These are phyloP conservation scores for Rousettus leschenaultii DNA, from an alignment of 2,113 vertebrate species.

Conservation along the genomic window DNA sequence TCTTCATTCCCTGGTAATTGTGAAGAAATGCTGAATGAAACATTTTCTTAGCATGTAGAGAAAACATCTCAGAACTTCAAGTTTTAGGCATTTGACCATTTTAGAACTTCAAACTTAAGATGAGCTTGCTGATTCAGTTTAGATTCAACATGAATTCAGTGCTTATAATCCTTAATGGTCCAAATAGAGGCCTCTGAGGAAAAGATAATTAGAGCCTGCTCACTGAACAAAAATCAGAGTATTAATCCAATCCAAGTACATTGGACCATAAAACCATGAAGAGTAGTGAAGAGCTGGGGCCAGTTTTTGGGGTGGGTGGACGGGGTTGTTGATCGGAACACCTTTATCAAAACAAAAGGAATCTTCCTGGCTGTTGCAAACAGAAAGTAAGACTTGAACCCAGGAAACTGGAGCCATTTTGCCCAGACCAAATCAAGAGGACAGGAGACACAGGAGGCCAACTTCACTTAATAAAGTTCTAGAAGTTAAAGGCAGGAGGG, in stretches of 20 bases:
- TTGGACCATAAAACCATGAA: neutral
- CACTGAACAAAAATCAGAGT: neutral
- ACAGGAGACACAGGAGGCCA: neutral
- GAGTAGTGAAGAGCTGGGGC: neutral
- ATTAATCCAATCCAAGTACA: neutral
- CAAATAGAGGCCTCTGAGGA: neutral
- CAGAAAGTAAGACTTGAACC: neutral
- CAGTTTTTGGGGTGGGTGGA: fast-evolving
- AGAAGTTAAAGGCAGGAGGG: neutral
- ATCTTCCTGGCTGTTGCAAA: neutral
- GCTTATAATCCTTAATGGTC: neutral
- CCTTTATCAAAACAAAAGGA: neutral
- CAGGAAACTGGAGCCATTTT: neutral
- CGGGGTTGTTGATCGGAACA: neutral
- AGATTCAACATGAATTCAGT: neutral
- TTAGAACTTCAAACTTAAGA: neutral
- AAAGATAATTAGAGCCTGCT: neutral
- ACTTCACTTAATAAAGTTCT: neutral
- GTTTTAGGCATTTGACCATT: neutral
- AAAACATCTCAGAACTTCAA: neutral
- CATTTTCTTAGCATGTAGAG: neutral
- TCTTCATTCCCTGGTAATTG: neutral
- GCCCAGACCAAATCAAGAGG: neutral
- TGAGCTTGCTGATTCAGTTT: neutral
- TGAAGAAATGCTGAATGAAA: neutral